phyloP scores from a whole-genome alignment of 2,113 vertebrate species.

The Zapornia atra region DNA sequence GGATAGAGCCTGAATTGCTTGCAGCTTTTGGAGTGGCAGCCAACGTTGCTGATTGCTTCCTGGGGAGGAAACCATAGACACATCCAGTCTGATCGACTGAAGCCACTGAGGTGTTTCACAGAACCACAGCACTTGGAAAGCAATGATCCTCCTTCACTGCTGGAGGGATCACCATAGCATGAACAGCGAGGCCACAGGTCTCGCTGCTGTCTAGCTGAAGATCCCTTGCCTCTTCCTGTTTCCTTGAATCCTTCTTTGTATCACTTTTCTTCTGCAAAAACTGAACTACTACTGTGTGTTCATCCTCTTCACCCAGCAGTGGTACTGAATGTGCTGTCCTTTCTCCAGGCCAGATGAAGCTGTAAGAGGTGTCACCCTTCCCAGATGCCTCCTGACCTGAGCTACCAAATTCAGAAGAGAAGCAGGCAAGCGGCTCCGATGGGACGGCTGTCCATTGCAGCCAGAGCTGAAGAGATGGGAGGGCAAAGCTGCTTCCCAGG shows the following conservation, averaged over 20 bases:
- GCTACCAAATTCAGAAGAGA: background rate
- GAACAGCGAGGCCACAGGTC: background rate
- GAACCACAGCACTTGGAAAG: background rate
- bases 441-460: fast-evolving
- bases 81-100: background rate
- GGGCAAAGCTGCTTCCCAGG: background rate
- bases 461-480: background rate
- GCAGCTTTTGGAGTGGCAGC: background rate
- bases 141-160: background rate
- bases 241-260: background rate
- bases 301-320: background rate
- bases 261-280: background rate
- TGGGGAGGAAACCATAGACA: background rate
- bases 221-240: background rate
- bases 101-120: background rate
- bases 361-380: background rate
- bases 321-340: background rate
- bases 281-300: no score
- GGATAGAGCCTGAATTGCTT: background rate
- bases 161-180: background rate
- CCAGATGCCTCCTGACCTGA: background rate
- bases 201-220: fast-evolving
- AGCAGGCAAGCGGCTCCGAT: background rate
- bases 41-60: background rate
- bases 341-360: background rate